phyloP scores from a whole-genome alignment of 2,888 invertebrate species.

The Mythimna pallens region DNA sequence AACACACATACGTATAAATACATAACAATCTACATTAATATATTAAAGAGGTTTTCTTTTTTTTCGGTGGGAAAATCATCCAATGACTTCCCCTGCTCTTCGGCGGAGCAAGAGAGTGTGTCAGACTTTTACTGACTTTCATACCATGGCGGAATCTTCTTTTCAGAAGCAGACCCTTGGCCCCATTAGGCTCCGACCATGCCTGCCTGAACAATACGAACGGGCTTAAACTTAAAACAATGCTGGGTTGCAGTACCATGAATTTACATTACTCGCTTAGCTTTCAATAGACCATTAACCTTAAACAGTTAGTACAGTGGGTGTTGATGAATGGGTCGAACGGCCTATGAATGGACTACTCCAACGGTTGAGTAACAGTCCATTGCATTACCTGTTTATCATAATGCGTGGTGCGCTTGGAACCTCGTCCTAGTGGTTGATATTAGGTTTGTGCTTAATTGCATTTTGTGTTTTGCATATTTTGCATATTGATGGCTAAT shows the following conservation, averaged over 20 bases:
- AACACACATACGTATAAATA: no score
- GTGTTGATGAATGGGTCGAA: conserved; percentile 62
- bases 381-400: conserved; percentile 50
- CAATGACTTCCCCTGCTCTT: no score
- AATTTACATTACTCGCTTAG: conserved; percentile 36
- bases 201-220: neutral
- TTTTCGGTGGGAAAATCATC: no score
- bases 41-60: no score
- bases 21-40: no score
- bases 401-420: conserved; percentile 62
- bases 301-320: conserved; percentile 44
- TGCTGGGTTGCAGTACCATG: no score
- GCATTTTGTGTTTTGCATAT: conserved; percentile 31
- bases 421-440: conserved; percentile 60
- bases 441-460: conserved; percentile 40
- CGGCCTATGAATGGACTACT: conserved; percentile 54
- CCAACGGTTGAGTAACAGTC: conserved; percentile 35
- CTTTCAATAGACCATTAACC: conserved; percentile 25
- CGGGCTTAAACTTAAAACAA: neutral
- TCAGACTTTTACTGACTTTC: no score
- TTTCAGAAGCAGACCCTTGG: no score
- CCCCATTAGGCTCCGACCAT: no score
- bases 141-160: no score
- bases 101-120: no score
- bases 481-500: conserved; percentile 12